Percentiles rank a stretch among this genome's conserved stretches.
Conservation (phyloP, 2,113 vertebrate genomes). For the Prionailurus bengalensis region DNA sequence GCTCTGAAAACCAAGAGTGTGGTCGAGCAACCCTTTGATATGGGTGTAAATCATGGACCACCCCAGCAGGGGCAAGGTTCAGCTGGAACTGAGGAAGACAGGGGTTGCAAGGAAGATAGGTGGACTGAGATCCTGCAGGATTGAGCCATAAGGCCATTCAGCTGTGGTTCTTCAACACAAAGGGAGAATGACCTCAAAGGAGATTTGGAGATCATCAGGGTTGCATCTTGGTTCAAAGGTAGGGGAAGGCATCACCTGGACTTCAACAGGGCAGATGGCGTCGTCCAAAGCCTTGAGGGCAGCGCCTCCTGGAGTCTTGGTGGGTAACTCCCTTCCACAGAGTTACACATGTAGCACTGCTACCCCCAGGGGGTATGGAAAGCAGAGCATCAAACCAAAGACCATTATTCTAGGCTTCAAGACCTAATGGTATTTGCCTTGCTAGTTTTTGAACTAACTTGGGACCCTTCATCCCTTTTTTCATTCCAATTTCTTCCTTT, state of each 20-base stretch:
- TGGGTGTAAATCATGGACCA: background rate
- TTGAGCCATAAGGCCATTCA: rapidly evolving
- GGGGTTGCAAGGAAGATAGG: background rate
- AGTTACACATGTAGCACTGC: background rate
- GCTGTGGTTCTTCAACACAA: background rate
- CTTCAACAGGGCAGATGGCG: background rate
- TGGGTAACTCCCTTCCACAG: background rate
- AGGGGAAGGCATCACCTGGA: background rate
- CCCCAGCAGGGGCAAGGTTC: background rate
- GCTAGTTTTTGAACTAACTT: background rate
- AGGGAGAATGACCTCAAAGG: background rate
- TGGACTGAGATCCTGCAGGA: background rate
- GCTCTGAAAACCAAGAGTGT: background rate
- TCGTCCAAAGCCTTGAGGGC: too few relatives aligned
- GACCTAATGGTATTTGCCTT: background rate
- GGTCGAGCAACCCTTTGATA: background rate
- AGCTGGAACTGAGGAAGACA: background rate
- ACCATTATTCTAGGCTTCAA: background rate
- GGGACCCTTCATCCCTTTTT: background rate
- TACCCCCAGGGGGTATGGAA: background rate
- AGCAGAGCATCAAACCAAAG: background rate
- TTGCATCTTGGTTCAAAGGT: background rate
- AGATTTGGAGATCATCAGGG: background rate
- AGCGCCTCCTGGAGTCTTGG: background rate
- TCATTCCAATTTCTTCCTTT: background rate